Percentiles rank a stretch among this genome's conserved stretches.
Evolutionary conservation across 2,113 vertebrate species (phyloP).

Genomic region (Lepisosteus osseus): DNA sequence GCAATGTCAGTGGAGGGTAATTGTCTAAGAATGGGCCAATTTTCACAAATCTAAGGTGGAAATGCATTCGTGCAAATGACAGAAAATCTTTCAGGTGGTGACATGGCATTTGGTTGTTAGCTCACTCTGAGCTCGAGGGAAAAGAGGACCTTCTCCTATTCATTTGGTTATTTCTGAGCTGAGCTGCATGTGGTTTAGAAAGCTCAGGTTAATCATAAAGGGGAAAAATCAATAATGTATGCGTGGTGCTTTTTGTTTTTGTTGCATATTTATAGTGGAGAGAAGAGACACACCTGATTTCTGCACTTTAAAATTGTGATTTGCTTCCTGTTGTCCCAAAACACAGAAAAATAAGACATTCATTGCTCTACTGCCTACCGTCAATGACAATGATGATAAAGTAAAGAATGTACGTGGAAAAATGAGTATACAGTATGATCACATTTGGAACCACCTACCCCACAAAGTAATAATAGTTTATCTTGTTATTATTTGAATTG

Average conservation of each 20-base stretch:
- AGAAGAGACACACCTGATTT: slow-evolving; percentile 10
- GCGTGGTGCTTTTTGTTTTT: background rate
- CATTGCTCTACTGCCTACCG: background rate
- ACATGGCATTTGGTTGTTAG: slow-evolving; percentile 1
- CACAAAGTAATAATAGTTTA: no score
- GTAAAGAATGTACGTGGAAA: slow-evolving; percentile 15
- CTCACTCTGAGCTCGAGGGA: background rate
- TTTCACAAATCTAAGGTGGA: background rate
- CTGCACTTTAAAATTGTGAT: slow-evolving; percentile 8
- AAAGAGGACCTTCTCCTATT: slow-evolving; percentile 19
- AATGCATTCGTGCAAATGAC: background rate
- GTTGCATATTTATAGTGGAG: slow-evolving; percentile 21
- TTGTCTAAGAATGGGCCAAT: slow-evolving; percentile 4
- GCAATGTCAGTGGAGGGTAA: background rate
- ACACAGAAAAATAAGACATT: slow-evolving; percentile 11
- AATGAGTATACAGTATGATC: no score
- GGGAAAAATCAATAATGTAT: slow-evolving; percentile 3
- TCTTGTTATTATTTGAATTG: no score
- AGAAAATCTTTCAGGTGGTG: slow-evolving; percentile 9
- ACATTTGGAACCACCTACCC: no score
- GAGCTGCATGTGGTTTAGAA: background rate
- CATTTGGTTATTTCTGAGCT: slow-evolving; percentile 22
- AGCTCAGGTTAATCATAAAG: slow-evolving; percentile 12
- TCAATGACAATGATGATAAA: slow-evolving; percentile 22
- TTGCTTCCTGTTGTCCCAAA: slow-evolving; percentile 14